Conservation (phyloP, 2,888 invertebrate species). For the Drosophila paranaensis region DNA sequence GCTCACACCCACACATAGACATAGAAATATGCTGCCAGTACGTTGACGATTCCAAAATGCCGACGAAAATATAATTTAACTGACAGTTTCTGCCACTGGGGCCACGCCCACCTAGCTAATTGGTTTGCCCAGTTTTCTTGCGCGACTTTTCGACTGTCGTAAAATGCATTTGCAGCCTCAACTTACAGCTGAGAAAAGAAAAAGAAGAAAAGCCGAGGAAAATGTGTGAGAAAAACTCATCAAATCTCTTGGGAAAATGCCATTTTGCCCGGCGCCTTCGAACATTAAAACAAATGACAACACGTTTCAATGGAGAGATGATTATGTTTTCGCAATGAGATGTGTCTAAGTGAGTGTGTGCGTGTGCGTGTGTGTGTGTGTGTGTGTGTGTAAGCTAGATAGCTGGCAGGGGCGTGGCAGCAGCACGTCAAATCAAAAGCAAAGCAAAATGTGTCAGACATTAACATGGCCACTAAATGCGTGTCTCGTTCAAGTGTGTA, state of each 20-base stretch:
- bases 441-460: constrained; percentile 59
- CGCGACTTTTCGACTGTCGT: constrained; percentile 42
- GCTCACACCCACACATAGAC: constrained; percentile 16
- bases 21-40: constrained; percentile 43
- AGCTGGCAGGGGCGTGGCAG: constrained; percentile 3
- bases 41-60: constrained; percentile 59
- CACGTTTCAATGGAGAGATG: constrained; percentile 65
- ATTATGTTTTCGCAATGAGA: constrained; percentile 45
- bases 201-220: not conserved
- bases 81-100: constrained; percentile 52
- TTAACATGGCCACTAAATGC: constrained; percentile 60
- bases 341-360: constrained; percentile 21
- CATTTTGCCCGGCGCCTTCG: constrained; percentile 34
- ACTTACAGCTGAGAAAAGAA: constrained; percentile 19
- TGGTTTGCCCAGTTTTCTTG: constrained; percentile 39
- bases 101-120: constrained; percentile 56
- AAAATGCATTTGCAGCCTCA: constrained; percentile 66
- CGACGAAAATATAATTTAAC: constrained; percentile 67
- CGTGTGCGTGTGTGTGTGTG: constrained; percentile 1
- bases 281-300: constrained; percentile 72
- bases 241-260: constrained; percentile 55
- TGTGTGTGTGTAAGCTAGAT: not conserved
- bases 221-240: constrained; percentile 49
- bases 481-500: constrained; percentile 36
- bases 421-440: constrained; percentile 36